phyloP scores from a whole-genome alignment of 2,797 vertebrate species.

The Poeciliopsis infans region DNA sequence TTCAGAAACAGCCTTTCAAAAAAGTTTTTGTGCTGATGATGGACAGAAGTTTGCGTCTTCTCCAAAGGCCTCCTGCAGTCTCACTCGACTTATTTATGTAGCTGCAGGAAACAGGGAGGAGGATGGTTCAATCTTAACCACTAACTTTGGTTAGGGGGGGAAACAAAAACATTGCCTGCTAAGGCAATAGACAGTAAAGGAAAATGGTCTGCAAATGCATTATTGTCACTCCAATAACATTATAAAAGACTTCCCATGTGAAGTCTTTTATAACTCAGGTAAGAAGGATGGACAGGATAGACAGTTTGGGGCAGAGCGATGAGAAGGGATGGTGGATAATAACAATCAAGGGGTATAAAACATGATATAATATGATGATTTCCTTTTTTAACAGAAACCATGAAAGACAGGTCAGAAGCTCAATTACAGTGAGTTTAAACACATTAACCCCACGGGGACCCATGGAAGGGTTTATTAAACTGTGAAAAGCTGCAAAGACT shows the following conservation, averaged over 20 bases:
- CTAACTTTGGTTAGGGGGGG: conserved; percentile 39
- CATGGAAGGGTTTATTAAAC: conserved; percentile 76
- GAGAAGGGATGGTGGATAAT: conserved; percentile 55
- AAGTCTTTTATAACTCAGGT: conserved; percentile 71
- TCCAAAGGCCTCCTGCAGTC: no score
- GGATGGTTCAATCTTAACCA: no score
- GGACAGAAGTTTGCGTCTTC: no score
- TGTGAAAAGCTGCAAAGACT: conserved; percentile 66
- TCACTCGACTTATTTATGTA: no score
- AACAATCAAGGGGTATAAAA: conserved; percentile 67
- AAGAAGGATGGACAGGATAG: conserved; percentile 27
- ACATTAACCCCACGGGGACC: conserved; percentile 79
- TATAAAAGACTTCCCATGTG: conserved; percentile 76
- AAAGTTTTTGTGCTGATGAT: no score
- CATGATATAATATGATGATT: conserved; percentile 65
- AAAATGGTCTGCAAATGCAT: conserved; percentile 77
- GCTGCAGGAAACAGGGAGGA: no score
- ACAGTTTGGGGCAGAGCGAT: conserved; percentile 38
- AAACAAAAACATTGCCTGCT: conserved; percentile 57
- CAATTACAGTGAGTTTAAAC: conserved; percentile 82
- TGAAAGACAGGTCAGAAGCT: conserved; percentile 78
- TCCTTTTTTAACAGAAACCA: conserved; percentile 45
- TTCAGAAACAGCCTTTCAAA: no score
- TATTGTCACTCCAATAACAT: conserved; percentile 77
- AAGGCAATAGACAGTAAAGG: conserved; percentile 62